Evolutionary conservation across 2,888 invertebrate species (phyloP).

Genomic region (Rugalucina vietnamica): DNA sequence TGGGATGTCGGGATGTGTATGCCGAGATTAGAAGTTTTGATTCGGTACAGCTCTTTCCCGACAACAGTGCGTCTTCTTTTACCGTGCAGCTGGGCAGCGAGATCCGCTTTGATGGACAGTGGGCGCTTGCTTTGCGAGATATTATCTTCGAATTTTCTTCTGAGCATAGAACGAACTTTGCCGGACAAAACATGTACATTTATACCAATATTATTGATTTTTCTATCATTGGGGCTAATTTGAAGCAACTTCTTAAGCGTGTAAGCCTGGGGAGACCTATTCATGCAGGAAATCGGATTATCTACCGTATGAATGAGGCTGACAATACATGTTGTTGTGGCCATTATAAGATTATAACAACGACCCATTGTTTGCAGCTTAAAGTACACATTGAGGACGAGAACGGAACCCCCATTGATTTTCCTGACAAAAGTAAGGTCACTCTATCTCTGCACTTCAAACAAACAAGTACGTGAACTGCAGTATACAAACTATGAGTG

Average conservation of each 20-base stretch:
- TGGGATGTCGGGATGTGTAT: background rate
- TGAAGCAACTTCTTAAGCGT: background rate
- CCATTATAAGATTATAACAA: slow-evolving; percentile 5
- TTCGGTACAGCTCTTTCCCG: background rate
- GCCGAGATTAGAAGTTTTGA: background rate
- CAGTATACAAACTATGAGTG: background rate
- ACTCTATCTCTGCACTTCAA: slow-evolving; percentile 18
- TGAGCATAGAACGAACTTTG: no score
- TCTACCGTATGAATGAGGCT: background rate
- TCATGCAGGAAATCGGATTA: background rate
- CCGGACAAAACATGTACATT: background rate
- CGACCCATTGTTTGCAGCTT: background rate
- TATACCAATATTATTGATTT: slow-evolving; percentile 3
- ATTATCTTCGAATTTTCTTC: no score
- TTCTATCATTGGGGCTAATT: background rate
- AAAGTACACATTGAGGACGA: background rate
- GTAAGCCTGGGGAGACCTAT: background rate
- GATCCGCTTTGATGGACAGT: background rate
- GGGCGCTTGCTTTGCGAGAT: background rate
- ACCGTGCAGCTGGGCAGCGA: background rate
- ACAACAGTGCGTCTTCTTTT: background rate
- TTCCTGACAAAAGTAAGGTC: background rate
- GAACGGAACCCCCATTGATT: background rate
- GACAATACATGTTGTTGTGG: background rate
- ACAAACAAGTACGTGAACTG: background rate